These are phyloP conservation scores for Sitophilus oryzae DNA, from an alignment of 1,140 invertebrate species.

Conservation along the genomic window DNA sequence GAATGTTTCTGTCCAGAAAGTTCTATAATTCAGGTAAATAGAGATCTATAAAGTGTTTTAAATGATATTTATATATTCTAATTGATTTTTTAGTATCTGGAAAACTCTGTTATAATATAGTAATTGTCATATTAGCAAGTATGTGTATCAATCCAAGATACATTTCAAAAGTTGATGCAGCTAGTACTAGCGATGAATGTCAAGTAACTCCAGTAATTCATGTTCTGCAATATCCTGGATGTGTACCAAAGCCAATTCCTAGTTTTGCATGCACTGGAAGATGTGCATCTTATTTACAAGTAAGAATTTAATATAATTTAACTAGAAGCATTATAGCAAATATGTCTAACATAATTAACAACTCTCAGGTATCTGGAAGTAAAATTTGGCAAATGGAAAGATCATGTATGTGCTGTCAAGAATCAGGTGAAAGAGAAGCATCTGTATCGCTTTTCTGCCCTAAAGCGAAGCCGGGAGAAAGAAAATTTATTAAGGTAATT, in stretches of 20 bases:
- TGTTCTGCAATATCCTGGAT: conserved; percentile 84
- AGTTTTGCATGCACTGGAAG: conserved; percentile 88
- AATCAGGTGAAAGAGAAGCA: conserved; percentile 86
- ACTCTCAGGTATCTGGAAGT: conserved; percentile 78
- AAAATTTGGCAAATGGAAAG: conserved; percentile 96
- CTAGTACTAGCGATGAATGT: conserved; percentile 69
- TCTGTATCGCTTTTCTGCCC: conserved; percentile 83
- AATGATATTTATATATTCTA: background rate
- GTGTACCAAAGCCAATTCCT: conserved; percentile 86
- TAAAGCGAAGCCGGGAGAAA: conserved; percentile 76
- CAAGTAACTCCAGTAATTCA: conserved; percentile 88
- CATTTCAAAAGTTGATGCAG: conserved; percentile 33
- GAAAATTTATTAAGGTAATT: conserved; percentile 75
- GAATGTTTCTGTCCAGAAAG: conserved; percentile 13
- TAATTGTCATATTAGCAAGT: conserved; percentile 32
- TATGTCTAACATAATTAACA: too few species aligned
- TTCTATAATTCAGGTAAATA: conserved; percentile 11
- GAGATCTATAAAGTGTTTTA: background rate
- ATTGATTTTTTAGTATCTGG: conserved; percentile 20
- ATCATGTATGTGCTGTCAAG: conserved; percentile 91
- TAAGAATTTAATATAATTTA: too few species aligned
- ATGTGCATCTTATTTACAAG: conserved; percentile 88
- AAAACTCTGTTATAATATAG: conserved; percentile 26
- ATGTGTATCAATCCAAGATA: conserved; percentile 39
- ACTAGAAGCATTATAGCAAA: too few species aligned